phyloP scores from a whole-genome alignment of 1,140 invertebrate genomes.

The Berghia stephanieae region DNA sequence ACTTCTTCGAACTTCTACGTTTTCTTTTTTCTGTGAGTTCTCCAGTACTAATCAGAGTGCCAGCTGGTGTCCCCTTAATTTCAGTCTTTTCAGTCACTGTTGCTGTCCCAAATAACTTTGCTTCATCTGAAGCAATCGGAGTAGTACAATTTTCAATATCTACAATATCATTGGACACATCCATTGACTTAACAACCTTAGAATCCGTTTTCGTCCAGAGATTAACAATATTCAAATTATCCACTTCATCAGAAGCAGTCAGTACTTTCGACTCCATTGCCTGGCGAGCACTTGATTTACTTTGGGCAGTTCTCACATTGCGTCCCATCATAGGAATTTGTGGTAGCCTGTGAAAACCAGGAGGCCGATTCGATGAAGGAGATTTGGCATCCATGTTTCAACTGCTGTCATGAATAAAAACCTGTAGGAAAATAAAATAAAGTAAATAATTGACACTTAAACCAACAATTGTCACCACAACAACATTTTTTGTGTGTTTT shows the following conservation, averaged over 20 bases:
- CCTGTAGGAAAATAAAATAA: no score
- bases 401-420: no score
- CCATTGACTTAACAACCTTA: conserved; percentile 46
- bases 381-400: no score
- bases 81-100: not conserved
- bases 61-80: not conserved
- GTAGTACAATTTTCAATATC: conserved; percentile 9
- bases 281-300: conserved; percentile 49
- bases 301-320: conserved; percentile 57
- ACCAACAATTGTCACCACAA: no score
- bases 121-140: not conserved
- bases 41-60: not conserved
- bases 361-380: no score
- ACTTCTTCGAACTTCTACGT: not conserved
- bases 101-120: not conserved
- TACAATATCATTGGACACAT: conserved; percentile 16
- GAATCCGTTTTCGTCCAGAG: conserved; percentile 52
- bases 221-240: conserved; percentile 49
- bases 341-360: conserved; percentile 53
- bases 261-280: conserved; percentile 17
- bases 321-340: conserved; percentile 53
- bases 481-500: no score
- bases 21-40: not conserved
- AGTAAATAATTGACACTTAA: no score
- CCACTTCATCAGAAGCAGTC: conserved; percentile 35